phyloP scores from a whole-genome alignment of 2,888 invertebrate genomes.

The Liposcelis brunnea region DNA sequence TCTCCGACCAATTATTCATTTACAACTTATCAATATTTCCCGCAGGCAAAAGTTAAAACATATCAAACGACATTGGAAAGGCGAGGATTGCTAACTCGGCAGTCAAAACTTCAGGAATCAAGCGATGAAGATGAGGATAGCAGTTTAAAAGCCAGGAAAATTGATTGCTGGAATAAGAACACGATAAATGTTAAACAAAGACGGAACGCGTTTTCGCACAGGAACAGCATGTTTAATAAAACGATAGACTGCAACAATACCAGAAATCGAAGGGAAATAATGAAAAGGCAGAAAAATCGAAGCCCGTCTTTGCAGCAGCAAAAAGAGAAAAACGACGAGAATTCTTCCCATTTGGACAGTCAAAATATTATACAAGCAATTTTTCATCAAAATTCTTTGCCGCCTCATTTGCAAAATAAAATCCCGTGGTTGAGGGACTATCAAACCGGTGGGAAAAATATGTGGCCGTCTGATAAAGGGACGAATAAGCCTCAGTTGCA shows the following conservation, averaged over 20 bases:
- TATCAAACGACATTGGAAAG: not conserved
- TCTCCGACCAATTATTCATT: not conserved
- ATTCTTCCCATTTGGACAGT: constrained; percentile 26
- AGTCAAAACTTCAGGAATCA: not conserved
- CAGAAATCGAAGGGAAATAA: not conserved
- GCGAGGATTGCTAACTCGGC: not conserved
- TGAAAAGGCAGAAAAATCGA: too few species aligned
- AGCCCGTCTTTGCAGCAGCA: not conserved
- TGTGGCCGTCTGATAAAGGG: constrained; percentile 1
- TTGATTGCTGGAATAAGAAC: not conserved
- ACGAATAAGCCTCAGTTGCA: constrained; percentile 39
- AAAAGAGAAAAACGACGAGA: not conserved
- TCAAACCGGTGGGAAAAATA: constrained; percentile 23
- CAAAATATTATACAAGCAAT: constrained; percentile 24
- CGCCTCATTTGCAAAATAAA: constrained; percentile 16
- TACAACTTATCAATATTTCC: too few species aligned
- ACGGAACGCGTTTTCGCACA: not conserved
- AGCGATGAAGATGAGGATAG: constrained; percentile 3
- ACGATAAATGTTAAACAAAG: not conserved
- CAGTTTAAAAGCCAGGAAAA: not conserved
- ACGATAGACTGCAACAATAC: not conserved
- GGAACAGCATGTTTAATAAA: not conserved
- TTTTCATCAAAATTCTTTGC: constrained; percentile 23
- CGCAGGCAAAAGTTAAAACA: not conserved
- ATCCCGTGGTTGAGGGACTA: constrained; percentile 1